Evolutionary conservation across 2,888 invertebrate species (phyloP), one percentile per base, ranked within the genome.

Genomic region (Polyommatus iphigenia): DNA sequence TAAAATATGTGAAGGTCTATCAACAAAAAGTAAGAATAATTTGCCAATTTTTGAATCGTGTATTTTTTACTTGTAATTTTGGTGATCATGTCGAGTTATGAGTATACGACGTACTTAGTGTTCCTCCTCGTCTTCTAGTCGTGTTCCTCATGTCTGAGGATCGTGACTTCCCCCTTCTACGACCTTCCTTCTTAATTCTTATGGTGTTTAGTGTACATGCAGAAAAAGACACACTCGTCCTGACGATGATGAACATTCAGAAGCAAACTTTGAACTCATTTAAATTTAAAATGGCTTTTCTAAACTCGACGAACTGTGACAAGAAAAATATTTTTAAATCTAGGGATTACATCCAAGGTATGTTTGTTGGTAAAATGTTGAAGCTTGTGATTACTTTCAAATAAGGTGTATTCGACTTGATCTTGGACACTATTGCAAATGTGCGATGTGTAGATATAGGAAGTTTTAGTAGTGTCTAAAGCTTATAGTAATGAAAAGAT

Each of bases 231-330:
- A 32, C 18, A 41, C 32, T 41, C 57, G 41, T 57, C n/a, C 71
- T 78, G 79, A 79, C 79, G 78, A 78, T 79, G 79, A 77, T 80
- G 80, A 79, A 84, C 85, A 86, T 87, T 89, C 83, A 83, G 84
- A 87, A 85, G 84, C 83, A 84, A 88, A 86, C 84, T 88, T 88
- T 84, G 81, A 88, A 88, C 88, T 88, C 89, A 90, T 91, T 90
- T 89, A 90, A 91, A 88, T 90, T 90, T 89, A 86, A 88, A 89
- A 89, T 89, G 82, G 86, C 86, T 88, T 90, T 87, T 89, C 84
- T 85, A 83, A 83, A 82, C 83, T 84, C 83, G 81, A 76, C 79
- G 77, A 80, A 79, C 78, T 79, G 78, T 80, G 80, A 80, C 80
- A 79, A 80, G 79, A 77, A 80, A 67, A 81, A 80, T 78, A 80